Base-by-base conservation (phyloP, 2,797 vertebrate genomes). In the Ctenochaetus hawaiiensis region DNA sequence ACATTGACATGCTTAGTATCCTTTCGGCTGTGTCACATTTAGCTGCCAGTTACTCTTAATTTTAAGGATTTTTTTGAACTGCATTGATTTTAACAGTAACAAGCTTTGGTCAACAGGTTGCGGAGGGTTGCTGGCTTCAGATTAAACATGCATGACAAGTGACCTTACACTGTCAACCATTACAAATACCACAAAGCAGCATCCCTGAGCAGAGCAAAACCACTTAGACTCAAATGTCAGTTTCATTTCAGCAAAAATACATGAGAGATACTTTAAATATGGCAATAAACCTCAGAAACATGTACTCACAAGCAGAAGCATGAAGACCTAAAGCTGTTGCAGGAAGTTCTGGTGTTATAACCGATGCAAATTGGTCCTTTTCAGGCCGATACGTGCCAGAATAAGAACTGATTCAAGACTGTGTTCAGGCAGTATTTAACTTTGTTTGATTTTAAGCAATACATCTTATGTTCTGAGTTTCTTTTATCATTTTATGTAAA, bases 141-240 rank as follows among this genome's bases (percentile, higher is more conserved):
- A 41, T 45, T n/a, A 6, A 44, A 54, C 20, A 34, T 10, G 17
- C 0, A 1, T 3, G 51, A 13, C 13, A 23, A 26, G 30, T 51
- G 11, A 45, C 34, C 37, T 51, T 4, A 17, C 17, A 39, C 13
- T 52, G 23, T 52, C 5, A 59, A 8, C 13, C 41, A 6, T 49
- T 2, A 16, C 23, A 30, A 26, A 26, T 18, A 48, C 16, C 3
- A 9, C n/a, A 2, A 48, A 48, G 22, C 8, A 41, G 59, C 49
- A 66, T 12, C 49, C 43, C 49, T 45, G 11, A 67, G 58, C 52
- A 63, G 53, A 30, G 34, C 16, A 56, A 26, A 45, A n/a, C 57
- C 41, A 43, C 14, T 8, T 0, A 0, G 30, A 10, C 14, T 17
- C 12, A 57, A 17, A 17, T 6, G 9, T 66, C 3, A 45, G 14